These are phyloP conservation scores for Sarcoramphus papa DNA, from an alignment of 2,797 vertebrate species.

Conservation along the genomic window DNA sequence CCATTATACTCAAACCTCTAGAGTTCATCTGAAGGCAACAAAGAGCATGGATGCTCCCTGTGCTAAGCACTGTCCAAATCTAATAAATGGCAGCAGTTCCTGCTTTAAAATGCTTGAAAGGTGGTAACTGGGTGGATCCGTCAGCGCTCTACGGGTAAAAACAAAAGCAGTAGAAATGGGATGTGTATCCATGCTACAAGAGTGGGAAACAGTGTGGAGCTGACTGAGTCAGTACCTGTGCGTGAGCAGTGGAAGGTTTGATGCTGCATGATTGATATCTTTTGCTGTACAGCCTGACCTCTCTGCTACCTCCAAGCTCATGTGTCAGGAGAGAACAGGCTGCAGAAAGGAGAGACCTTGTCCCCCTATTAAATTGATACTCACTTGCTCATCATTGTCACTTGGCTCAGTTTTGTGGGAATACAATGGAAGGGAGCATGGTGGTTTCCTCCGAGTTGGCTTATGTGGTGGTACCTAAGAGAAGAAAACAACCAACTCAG, in stretches of 20 bases:
- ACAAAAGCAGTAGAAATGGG: not conserved
- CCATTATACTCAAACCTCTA: not conserved
- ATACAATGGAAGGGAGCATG: conserved; percentile 76
- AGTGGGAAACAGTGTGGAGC: not conserved
- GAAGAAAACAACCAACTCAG: conserved; percentile 52
- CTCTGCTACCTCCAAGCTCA: not conserved
- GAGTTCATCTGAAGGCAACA: not conserved
- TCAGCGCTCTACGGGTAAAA: not conserved
- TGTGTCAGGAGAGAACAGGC: not conserved
- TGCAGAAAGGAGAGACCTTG: not conserved
- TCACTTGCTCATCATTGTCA: conserved; percentile 78
- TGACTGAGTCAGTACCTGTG: not conserved
- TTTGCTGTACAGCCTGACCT: not conserved
- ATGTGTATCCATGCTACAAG: not conserved
- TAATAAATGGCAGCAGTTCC: not conserved
- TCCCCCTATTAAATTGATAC: not conserved
- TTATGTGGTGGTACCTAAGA: conserved; percentile 72
- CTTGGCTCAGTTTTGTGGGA: conserved; percentile 68
- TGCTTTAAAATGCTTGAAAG: not conserved
- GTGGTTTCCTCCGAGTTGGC: conserved; percentile 76
- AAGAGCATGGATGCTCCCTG: not conserved
- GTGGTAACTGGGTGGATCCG: not conserved
- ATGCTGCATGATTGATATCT: not conserved
- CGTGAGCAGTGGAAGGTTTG: not conserved
- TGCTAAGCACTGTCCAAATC: not conserved